Percentiles rank a stretch among this genome's conserved stretches.
These are phyloP conservation scores for Brachypterus glaber DNA, from an alignment of 2,888 invertebrate genomes.

Conservation along the genomic window DNA sequence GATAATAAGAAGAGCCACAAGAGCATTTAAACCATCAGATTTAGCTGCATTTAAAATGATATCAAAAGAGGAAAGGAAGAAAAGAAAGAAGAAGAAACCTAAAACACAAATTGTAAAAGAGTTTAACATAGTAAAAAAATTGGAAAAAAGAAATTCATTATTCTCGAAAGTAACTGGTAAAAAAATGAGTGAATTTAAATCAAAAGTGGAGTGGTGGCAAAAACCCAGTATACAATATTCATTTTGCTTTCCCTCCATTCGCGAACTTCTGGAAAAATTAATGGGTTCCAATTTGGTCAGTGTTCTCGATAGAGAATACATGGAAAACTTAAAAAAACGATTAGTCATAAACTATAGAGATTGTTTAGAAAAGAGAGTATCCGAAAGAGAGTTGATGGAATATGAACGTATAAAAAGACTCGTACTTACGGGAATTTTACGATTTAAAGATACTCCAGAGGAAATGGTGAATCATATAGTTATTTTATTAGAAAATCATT, in stretches of 20 bases:
- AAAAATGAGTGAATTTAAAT: no score
- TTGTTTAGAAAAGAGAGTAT: neutral
- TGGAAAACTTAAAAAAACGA: neutral
- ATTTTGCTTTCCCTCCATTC: no score
- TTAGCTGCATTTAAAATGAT: no score
- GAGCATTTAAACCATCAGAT: no score
- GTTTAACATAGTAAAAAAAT: no score
- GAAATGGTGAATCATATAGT: constrained; percentile 59
- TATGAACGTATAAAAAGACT: constrained; percentile 56
- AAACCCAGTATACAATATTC: neutral
- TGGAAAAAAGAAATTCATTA: no score
- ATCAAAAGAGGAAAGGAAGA: no score
- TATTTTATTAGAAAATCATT: constrained; percentile 51
- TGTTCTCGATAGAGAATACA: neutral
- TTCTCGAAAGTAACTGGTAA: no score
- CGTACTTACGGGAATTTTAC: constrained; percentile 57
- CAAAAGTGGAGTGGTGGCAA: no score
- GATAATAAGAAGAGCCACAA: no score
- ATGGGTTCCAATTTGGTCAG: neutral
- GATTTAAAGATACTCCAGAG: constrained; percentile 55
- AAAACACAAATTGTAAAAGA: no score
- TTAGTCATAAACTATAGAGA: neutral
- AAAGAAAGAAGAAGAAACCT: no score
- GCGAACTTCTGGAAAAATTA: neutral
- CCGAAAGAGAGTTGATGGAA: neutral